phyloP scores from a whole-genome alignment of 2,797 vertebrate species.

The Gymnoscopelus microlampas region DNA sequence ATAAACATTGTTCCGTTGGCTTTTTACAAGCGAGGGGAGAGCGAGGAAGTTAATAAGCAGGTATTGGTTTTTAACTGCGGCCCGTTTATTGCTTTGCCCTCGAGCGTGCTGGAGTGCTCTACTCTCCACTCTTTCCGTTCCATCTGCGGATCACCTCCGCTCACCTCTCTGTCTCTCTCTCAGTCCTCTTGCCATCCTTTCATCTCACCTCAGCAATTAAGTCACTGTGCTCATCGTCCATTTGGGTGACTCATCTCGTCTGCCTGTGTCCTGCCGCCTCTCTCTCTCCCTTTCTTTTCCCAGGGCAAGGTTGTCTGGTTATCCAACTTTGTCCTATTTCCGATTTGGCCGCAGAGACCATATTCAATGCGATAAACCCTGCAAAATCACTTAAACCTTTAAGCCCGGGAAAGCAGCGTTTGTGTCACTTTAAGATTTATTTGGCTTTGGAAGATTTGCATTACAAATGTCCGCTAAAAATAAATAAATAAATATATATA shows the following conservation, averaged over 20 bases:
- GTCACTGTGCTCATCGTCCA: constrained; percentile 18
- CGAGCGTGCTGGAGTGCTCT: constrained; percentile 60
- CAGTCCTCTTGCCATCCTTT: background rate
- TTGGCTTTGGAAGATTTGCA: too few species aligned
- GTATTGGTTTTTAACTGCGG: constrained; percentile 78
- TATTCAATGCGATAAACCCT: constrained; percentile 16
- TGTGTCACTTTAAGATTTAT: too few species aligned
- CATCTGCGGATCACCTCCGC: constrained; percentile 62
- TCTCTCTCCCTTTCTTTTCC: constrained; percentile 1
- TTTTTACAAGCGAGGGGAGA: constrained; percentile 72
- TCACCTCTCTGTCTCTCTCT: constrained; percentile 42
- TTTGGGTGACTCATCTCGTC: constrained; percentile 49
- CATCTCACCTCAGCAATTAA: background rate
- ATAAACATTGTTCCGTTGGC: constrained; percentile 74
- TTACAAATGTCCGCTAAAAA: too few species aligned
- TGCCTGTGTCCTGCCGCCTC: constrained; percentile 39
- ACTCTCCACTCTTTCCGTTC: constrained; percentile 60
- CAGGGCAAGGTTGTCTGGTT: background rate
- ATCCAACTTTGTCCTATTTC: background rate
- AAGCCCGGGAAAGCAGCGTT: too few species aligned
- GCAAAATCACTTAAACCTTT: constrained; percentile 18
- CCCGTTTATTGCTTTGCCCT: constrained; percentile 75
- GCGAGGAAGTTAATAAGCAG: constrained; percentile 77
- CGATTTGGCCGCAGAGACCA: constrained; percentile 10
- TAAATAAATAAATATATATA: too few species aligned